phyloP scores from a whole-genome alignment of 1,140 invertebrate genomes.

The Drosophila tsacasi region DNA sequence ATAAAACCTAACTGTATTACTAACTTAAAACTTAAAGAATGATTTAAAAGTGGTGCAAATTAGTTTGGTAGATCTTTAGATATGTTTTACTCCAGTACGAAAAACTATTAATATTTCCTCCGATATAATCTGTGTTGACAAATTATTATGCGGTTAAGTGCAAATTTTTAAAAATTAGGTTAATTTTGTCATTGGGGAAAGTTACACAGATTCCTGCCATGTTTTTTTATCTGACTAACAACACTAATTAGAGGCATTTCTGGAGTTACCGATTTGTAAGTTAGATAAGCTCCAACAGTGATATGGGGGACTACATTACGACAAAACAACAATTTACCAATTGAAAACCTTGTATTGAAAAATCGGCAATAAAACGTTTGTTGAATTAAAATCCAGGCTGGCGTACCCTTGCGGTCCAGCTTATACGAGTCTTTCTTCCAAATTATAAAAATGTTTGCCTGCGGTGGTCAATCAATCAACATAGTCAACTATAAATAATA shows the following conservation, averaged over 20 bases:
- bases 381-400: neutral
- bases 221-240: neutral
- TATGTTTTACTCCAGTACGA: no score
- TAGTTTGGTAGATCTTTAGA: no score
- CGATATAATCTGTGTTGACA: no score
- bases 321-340: neutral
- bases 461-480: conserved; percentile 12
- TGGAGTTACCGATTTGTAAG: neutral
- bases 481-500: conserved; percentile 17
- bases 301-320: neutral
- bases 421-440: neutral
- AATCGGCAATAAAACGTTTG: neutral
- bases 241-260: neutral
- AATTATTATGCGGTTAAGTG: no score
- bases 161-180: no score
- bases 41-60: no score
- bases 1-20: no score
- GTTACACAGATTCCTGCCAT: neutral
- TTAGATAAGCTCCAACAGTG: no score
- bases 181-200: no score
- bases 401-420: neutral
- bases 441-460: neutral
- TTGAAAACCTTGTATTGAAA: neutral
- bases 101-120: no score
- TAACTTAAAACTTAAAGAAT: no score